Base-by-base conservation (phyloP, 2,113 vertebrate species). In the Chionodraco myersi region DNA sequence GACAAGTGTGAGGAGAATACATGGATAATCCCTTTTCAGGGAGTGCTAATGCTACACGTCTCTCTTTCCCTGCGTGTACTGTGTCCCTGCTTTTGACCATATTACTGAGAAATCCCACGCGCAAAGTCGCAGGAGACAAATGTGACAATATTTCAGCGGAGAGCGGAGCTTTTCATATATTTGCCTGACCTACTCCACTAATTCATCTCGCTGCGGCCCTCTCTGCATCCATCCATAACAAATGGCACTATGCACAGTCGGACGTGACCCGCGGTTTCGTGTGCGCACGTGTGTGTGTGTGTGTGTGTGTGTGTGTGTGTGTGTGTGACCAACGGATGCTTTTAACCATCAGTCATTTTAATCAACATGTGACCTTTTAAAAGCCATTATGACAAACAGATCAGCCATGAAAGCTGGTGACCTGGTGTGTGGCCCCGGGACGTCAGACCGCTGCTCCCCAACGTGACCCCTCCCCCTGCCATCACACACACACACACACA, bases 281-380 rank as follows among this genome's bases (percentile, higher is more conserved):
- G 36, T 14, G 69, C 21, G n/a, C 12, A 5, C 6, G 45, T 30
- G 61, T 45, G 13, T 13, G 21, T 4, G 68, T 0, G 53, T 0
- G 44, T 48, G 67, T 26, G 53, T 2, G 7, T 0, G 26, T 26
- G 26, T 26, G 26, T 26, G 26, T 26, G 26, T 26, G 53, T 2
- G 7, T 0, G 10, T 0, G 54, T 69, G 16, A 30, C 56, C 45
- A 3, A 18, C 1, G 68, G 68, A 77, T 75, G 77, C 75, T 67
- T 89, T 90, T 91, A 88, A 89, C 86, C 77, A 93, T 91, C 88
- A 87, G 81, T 93, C 87, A 88, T 91, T 91, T 91, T 90, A 91
- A 92, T 93, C 91, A 89, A 90, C 91, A 90, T 86, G 72, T 88
- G 90, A 94, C 92, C 92, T 93, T 93, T 94, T 90, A 90, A 93